These are phyloP conservation scores for Caligus rogercresseyi DNA, from an alignment of 1,140 invertebrate species.

Conservation along the genomic window DNA sequence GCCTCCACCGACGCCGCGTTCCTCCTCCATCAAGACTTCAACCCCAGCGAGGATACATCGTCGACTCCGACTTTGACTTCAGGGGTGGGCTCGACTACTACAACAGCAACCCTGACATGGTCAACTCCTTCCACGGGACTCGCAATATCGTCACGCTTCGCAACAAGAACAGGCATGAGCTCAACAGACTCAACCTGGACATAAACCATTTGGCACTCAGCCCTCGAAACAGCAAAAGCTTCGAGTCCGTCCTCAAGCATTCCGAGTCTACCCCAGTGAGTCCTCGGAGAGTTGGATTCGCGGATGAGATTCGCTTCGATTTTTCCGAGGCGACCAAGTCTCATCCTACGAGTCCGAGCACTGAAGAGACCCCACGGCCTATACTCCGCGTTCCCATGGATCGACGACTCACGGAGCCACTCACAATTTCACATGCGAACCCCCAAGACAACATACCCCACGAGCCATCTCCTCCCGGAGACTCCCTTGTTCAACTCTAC, in stretches of 20 bases:
- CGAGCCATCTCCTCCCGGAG: neutral
- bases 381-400: neutral
- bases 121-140: neutral
- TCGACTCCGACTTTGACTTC: conserved; percentile 11
- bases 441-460: neutral
- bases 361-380: neutral
- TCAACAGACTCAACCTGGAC: neutral
- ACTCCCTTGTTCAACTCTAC: conserved; percentile 14
- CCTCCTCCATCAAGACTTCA: neutral
- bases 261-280: neutral
- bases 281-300: conserved; percentile 11
- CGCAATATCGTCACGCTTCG: neutral
- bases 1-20: neutral
- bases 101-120: neutral
- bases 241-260: neutral
- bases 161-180: neutral
- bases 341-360: neutral
- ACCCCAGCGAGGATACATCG: neutral
- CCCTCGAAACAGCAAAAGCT: neutral
- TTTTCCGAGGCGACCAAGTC: neutral
- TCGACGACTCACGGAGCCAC: neutral
- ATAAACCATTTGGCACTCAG: neutral
- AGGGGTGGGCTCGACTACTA: neutral
- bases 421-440: conserved; percentile 10
- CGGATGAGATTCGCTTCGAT: conserved; percentile 9